These are phyloP conservation scores for Scotopteryx bipunctaria DNA, from an alignment of 2,888 invertebrate genomes.

Conservation along the genomic window DNA sequence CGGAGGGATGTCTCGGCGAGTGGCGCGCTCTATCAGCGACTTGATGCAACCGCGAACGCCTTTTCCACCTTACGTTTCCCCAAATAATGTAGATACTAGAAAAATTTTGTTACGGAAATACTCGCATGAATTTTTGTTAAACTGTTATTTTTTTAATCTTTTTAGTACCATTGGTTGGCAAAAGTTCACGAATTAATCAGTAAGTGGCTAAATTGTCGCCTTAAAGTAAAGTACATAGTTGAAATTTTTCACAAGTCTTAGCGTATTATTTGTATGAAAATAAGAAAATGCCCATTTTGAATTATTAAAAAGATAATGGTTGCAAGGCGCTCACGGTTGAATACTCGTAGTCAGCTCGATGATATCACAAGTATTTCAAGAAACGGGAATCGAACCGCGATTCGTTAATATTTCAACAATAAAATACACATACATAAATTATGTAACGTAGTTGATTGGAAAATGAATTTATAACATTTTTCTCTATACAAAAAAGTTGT, in stretches of 20 bases:
- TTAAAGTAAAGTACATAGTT: no score
- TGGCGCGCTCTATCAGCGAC: conserved; percentile 6
- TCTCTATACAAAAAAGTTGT: neutral
- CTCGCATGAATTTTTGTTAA: no score
- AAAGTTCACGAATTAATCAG: no score
- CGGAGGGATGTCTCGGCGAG: conserved; percentile 4
- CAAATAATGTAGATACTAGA: neutral
- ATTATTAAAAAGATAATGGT: neutral
- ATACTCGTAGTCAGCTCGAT: neutral
- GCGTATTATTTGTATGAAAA: neutral
- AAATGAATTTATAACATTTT: neutral
- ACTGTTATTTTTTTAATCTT: no score
- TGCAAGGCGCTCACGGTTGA: conserved; percentile 9
- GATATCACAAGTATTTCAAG: neutral
- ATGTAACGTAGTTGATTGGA: neutral
- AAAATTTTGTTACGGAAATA: no score
- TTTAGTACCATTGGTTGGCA: no score
- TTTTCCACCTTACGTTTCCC: neutral
- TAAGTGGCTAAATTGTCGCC: no score
- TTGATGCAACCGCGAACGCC: conserved; percentile 9
- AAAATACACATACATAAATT: conserved; percentile 24
- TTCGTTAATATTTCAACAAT: conserved; percentile 6
- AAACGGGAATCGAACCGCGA: conserved; percentile 23
- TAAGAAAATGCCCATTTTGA: neutral
- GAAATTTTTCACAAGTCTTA: no score